Percentiles rank a stretch among this genome's conserved stretches.
Conservation (phyloP, 2,888 invertebrate species). For the Melitaea athalia region DNA sequence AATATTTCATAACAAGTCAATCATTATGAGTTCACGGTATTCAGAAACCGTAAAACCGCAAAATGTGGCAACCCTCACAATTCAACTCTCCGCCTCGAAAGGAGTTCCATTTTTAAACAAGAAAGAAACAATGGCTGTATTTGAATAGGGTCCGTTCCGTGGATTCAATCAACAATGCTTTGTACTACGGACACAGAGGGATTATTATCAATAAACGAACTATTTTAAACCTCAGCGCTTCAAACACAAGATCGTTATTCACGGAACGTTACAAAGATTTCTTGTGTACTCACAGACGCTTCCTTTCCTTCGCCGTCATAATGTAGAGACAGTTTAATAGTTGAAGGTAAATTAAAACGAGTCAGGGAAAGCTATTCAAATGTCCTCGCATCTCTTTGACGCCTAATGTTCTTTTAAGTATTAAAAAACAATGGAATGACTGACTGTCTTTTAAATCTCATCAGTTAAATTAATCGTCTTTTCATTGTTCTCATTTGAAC, state of each 20-base stretch:
- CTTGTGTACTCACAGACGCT: constrained; percentile 22
- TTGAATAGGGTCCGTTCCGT: constrained; percentile 65
- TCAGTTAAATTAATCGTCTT: constrained; percentile 30
- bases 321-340: constrained; percentile 54
- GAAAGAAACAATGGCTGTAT: constrained; percentile 64
- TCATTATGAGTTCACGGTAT: constrained; percentile 23
- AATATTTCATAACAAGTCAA: constrained; percentile 24
- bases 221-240: constrained; percentile 22
- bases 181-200: constrained; percentile 39
- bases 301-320: constrained; percentile 21
- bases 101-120: constrained; percentile 64
- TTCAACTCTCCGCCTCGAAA: constrained; percentile 50
- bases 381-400: constrained; percentile 48
- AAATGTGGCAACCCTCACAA: constrained; percentile 36
- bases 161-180: constrained; percentile 69
- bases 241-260: constrained; percentile 9
- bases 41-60: constrained; percentile 31
- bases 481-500: constrained; percentile 21
- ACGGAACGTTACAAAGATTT: not conserved
- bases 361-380: constrained; percentile 49
- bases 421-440: constrained; percentile 35
- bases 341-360: constrained; percentile 51
- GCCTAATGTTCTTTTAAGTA: constrained; percentile 42
- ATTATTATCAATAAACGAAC: constrained; percentile 4
- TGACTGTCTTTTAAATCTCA: constrained; percentile 35